Evolutionary conservation across 35 echinoderm and acorn worm species (phyloP).

Genomic region (Heliocidaris tuberculata): DNA sequence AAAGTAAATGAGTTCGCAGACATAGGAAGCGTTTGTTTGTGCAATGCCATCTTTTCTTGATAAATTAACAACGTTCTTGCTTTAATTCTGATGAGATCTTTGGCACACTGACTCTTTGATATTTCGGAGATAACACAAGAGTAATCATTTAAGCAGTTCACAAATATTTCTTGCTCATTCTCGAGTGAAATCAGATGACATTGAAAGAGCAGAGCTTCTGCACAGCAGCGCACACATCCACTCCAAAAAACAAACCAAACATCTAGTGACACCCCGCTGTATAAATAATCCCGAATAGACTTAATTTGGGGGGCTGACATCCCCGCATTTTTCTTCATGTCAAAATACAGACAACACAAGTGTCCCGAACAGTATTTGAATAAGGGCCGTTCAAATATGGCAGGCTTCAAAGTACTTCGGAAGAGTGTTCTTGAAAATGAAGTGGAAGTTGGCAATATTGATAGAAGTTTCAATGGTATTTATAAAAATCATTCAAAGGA

Average conservation of each 20-base stretch:
- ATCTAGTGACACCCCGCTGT: not conserved
- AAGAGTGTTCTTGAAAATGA: not conserved
- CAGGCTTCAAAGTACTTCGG: not conserved
- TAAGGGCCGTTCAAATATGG: not conserved
- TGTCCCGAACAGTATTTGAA: not conserved
- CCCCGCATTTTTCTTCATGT: not conserved
- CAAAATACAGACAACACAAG: not conserved
- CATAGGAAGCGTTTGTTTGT: too few species aligned
- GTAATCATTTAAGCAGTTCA: too few species aligned
- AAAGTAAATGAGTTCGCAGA: too few species aligned
- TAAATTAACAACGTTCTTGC: too few species aligned
- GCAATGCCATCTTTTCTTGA: too few species aligned
- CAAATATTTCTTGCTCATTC: too few species aligned
- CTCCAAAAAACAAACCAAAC: not conserved
- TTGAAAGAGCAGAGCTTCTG: not conserved
- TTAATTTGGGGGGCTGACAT: not conserved
- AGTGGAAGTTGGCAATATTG: not conserved
- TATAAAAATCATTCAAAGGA: not conserved
- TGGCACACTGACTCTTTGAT: too few species aligned
- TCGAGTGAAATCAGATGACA: too few species aligned
- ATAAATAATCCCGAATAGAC: not conserved
- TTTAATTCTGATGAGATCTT: too few species aligned
- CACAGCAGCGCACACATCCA: conserved; percentile 6
- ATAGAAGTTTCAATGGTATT: conserved; percentile 6
- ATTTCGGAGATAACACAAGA: too few species aligned